Percentiles rank a stretch among this genome's conserved stretches.
These are phyloP conservation scores for Paralichthys olivaceus DNA, from an alignment of 2,113 vertebrate species.

Conservation along the genomic window DNA sequence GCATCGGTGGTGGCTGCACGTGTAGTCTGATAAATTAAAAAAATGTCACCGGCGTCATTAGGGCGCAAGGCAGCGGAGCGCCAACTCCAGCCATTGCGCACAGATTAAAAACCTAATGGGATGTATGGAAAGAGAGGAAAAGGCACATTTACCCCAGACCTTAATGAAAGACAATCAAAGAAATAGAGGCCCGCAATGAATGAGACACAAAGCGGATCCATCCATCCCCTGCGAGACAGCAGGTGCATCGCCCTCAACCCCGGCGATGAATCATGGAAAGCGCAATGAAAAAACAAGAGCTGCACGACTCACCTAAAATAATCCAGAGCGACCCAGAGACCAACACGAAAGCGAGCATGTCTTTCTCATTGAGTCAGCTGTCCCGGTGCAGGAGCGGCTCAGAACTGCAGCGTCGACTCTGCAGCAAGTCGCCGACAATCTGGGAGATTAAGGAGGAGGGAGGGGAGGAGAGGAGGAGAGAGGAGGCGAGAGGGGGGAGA, in stretches of 20 bases:
- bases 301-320: constrained; percentile 81
- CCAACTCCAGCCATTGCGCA: background rate
- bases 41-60: constrained; percentile 33
- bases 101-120: background rate
- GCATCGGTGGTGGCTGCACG: constrained; percentile 23
- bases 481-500: constrained; percentile 8
- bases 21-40: constrained; percentile 10
- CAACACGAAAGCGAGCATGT: constrained; percentile 85
- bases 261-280: background rate
- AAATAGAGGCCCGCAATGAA: constrained; percentile 53
- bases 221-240: constrained; percentile 7
- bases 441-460: constrained; percentile 72
- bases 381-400: constrained; percentile 69
- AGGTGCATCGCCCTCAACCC: constrained; percentile 43
- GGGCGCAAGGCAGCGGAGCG: background rate
- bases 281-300: background rate
- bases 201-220: constrained; percentile 30
- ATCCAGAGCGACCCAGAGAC: constrained; percentile 86
- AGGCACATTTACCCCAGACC: background rate
- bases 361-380: constrained; percentile 81
- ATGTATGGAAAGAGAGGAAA: background rate
- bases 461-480: background rate
- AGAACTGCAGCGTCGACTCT: constrained; percentile 79
- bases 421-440: constrained; percentile 79
- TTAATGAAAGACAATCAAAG: background rate